Percentiles rank a stretch among this genome's conserved stretches.
Evolutionary conservation across 23 tunicate species (phyloP).

Genomic region (Clavelina lepadiformis): DNA sequence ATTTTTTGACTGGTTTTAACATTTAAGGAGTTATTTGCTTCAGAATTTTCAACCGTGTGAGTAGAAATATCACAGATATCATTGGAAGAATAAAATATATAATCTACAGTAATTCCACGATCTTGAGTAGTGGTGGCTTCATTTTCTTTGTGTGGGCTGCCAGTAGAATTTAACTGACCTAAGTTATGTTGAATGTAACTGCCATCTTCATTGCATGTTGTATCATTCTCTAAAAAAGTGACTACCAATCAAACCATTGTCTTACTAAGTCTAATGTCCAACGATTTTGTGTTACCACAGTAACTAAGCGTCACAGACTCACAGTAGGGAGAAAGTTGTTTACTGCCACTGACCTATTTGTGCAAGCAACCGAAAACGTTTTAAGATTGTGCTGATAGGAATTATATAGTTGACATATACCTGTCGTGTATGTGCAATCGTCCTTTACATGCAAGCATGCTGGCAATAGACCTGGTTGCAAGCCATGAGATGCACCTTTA

Average conservation of each 20-base stretch:
- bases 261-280: neutral
- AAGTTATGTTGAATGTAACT: conserved; percentile 40
- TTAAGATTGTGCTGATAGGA: too few relatives aligned
- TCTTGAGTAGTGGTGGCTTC: conserved; percentile 73
- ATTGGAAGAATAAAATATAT: conserved; percentile 49
- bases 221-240: too few relatives aligned
- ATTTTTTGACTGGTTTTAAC: neutral
- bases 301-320: neutral
- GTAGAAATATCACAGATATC: neutral
- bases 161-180: conserved; percentile 38
- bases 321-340: too few relatives aligned
- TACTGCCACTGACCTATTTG: too few relatives aligned
- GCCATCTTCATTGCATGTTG: too few relatives aligned
- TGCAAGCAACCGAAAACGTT: too few relatives aligned
- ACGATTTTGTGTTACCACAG: neutral
- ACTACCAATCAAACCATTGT: neutral
- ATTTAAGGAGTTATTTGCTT: neutral
- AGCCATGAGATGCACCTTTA: neutral
- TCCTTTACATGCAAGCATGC: conserved; percentile 35
- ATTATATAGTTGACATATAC: too few relatives aligned
- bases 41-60: neutral
- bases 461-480: conserved; percentile 54
- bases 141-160: conserved; percentile 15
- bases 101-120: conserved; percentile 76
- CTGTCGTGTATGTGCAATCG: conserved; percentile 15